Percentiles rank a stretch among this genome's conserved stretches.
Evolutionary conservation across 1,140 invertebrate genomes (phyloP).

Genomic region (Probaryconus sp.): DNA sequence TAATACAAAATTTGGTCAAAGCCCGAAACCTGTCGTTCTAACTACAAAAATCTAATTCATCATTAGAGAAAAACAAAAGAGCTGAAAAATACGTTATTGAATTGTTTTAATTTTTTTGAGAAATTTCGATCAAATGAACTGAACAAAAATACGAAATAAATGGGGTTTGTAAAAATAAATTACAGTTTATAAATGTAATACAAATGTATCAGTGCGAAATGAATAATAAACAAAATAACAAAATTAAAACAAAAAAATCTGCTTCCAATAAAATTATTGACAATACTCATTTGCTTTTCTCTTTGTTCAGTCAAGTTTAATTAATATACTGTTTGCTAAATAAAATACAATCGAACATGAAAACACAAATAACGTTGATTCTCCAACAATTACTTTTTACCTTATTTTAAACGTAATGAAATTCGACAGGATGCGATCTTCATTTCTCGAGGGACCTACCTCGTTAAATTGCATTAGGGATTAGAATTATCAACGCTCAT

Average conservation of each 20-base stretch:
- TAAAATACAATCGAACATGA: constrained; percentile 12
- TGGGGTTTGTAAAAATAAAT: no score
- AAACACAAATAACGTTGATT: constrained; percentile 15
- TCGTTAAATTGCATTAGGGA: constrained; percentile 53
- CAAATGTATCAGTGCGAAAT: no score
- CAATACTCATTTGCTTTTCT: constrained; percentile 26
- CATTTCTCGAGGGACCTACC: constrained; percentile 44
- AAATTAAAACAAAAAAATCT: not conserved
- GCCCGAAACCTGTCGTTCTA: constrained; percentile 51
- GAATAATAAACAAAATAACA: not conserved
- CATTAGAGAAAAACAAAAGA: constrained; percentile 28
- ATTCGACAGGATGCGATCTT: constrained; percentile 55
- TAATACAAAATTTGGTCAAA: constrained; percentile 36
- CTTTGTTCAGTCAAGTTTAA: constrained; percentile 12
- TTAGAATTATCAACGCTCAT: constrained; percentile 51
- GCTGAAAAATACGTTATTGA: no score
- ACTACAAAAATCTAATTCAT: constrained; percentile 6
- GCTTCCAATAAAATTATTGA: not conserved
- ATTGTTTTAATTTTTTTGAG: no score
- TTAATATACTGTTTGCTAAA: constrained; percentile 18
- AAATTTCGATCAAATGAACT: no score
- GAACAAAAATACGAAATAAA: no score
- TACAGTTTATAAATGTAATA: no score
- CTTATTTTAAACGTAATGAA: constrained; percentile 26
- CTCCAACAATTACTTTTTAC: constrained; percentile 24